A percentile compares a stretch with the other conserved stretches of the same genome.
phyloP scores from a whole-genome alignment of 1,140 invertebrate species.

The Theocolax elegans region DNA sequence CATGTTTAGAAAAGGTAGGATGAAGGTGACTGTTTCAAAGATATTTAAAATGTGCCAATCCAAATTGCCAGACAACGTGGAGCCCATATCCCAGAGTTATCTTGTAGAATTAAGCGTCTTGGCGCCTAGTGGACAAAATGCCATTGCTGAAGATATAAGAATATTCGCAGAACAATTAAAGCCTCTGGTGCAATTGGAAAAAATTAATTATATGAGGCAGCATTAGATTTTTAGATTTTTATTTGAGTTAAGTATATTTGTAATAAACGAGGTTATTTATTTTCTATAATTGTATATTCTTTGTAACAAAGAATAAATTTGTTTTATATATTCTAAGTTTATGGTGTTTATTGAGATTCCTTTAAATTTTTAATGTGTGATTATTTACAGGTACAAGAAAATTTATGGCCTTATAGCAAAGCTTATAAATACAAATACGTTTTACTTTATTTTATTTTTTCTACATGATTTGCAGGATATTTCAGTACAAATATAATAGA shows the following conservation, averaged over 20 bases:
- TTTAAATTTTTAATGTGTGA: too few species aligned
- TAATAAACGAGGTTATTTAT: neutral
- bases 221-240: neutral
- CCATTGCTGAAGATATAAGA: conserved; percentile 95
- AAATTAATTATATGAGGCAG: conserved; percentile 81
- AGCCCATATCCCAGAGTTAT: conserved; percentile 91
- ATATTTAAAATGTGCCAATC: conserved; percentile 87
- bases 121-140: conserved; percentile 91
- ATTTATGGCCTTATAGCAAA: too few species aligned
- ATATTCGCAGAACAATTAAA: conserved; percentile 94
- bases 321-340: too few species aligned
- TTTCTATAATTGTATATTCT: too few species aligned
- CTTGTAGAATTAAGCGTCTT: conserved; percentile 95
- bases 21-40: conserved; percentile 97
- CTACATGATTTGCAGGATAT: too few species aligned
- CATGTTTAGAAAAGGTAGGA: conserved; percentile 95
- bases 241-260: neutral
- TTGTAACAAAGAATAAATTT: too few species aligned
- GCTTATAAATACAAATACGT: too few species aligned
- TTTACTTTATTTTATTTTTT: too few species aligned
- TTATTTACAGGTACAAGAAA: too few species aligned
- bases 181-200: conserved; percentile 90
- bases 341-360: too few species aligned
- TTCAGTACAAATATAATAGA: too few species aligned
- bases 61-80: conserved; percentile 77